Evolutionary conservation across 2,113 vertebrate genomes (phyloP).

Genomic region (Heloderma charlesbogerti): DNA sequence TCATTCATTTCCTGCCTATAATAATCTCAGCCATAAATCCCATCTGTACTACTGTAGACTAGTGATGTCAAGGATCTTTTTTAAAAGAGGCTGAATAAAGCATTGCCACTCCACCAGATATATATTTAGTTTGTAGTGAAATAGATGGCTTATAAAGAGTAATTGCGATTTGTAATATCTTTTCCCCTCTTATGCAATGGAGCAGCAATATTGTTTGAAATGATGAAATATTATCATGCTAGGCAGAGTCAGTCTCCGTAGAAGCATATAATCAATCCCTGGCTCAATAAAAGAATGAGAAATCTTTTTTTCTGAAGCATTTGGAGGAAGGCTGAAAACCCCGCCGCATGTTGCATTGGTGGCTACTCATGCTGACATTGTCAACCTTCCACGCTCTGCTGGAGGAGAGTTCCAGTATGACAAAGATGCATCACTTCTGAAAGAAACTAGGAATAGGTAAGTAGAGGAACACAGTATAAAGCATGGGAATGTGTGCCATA

Average conservation of each 20-base stretch:
- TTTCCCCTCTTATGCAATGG: not conserved
- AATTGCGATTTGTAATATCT: slow-evolving; percentile 3
- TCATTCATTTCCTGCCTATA: slow-evolving; percentile 38
- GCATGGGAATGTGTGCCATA: not conserved
- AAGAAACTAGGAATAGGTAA: slow-evolving; percentile 93
- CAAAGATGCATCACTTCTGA: slow-evolving; percentile 88
- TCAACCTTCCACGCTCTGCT: slow-evolving; percentile 88
- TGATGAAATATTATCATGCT: not conserved
- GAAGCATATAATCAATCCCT: not conserved
- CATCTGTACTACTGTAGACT: slow-evolving; percentile 18
- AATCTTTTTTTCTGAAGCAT: slow-evolving; percentile 74
- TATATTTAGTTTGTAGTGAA: slow-evolving; percentile 24
- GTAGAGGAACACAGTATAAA: not conserved
- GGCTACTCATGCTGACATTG: slow-evolving; percentile 94
- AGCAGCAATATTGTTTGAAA: not conserved
- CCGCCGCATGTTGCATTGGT: slow-evolving; percentile 89
- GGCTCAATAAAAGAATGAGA: not conserved
- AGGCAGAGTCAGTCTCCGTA: not conserved
- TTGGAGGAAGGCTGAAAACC: slow-evolving; percentile 90
- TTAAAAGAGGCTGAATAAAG: slow-evolving; percentile 4
- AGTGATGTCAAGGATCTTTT: not conserved
- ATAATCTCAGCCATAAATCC: slow-evolving; percentile 1
- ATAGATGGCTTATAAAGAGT: not conserved
- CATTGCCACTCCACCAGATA: not conserved
- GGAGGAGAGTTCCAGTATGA: slow-evolving; percentile 94